Evolutionary conservation across 2,888 invertebrate genomes (phyloP).

Genomic region (Ochropleura leucogaster): DNA sequence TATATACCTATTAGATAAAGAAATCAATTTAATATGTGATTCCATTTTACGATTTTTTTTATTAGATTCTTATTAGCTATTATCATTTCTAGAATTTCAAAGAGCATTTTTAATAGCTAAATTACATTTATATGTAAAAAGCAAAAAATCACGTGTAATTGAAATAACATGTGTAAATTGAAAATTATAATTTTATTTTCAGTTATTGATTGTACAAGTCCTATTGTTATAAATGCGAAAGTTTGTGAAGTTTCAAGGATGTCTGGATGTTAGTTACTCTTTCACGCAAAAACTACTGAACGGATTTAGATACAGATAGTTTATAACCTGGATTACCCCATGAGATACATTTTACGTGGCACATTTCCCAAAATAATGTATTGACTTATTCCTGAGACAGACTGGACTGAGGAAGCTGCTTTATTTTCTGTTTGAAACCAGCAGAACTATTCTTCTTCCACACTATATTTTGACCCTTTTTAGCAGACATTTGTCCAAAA

Average conservation of each 20-base stretch:
- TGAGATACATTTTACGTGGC: too few species aligned
- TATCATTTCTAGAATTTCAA: not conserved
- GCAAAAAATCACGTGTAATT: not conserved
- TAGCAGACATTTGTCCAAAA: not conserved
- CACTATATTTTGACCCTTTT: not conserved
- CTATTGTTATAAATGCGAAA: too few species aligned
- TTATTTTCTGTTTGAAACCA: not conserved
- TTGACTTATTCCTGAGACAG: not conserved
- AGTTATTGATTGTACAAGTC: too few species aligned
- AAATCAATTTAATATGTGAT: not conserved
- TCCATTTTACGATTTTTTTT: not conserved
- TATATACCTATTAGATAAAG: too few species aligned
- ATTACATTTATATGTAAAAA: not conserved
- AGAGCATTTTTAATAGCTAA: not conserved
- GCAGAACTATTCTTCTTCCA: not conserved
- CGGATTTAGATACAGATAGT: too few species aligned
- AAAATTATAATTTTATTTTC: not conserved
- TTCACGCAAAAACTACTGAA: too few species aligned
- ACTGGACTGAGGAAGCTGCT: not conserved
- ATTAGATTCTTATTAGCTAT: conserved; percentile 3
- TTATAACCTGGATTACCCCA: too few species aligned
- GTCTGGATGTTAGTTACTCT: too few species aligned
- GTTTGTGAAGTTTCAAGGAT: too few species aligned
- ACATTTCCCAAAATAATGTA: too few species aligned
- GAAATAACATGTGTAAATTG: not conserved